Conservation (phyloP, 2,113 vertebrate genomes). For the Otolemur garnettii region DNA sequence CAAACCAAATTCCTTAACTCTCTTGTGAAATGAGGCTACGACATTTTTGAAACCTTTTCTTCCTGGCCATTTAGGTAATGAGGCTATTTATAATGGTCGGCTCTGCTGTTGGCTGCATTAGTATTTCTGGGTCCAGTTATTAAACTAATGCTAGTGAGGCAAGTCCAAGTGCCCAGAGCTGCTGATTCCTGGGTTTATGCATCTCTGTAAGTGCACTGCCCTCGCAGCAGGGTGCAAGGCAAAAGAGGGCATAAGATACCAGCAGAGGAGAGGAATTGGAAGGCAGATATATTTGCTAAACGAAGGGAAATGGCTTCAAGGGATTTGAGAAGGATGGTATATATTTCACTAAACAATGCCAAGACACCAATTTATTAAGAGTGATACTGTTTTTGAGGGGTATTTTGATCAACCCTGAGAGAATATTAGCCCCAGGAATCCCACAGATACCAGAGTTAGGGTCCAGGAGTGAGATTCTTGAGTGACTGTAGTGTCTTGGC, state of each 20-base stretch:
- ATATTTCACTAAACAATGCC: neutral
- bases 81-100: neutral
- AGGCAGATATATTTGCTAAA: neutral
- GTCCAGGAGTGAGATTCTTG: neutral
- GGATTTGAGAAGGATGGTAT: neutral
- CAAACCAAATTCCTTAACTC: constrained; percentile 14
- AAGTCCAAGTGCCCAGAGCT: neutral
- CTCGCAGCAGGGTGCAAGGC: no score
- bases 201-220: neutral
- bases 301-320: neutral
- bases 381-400: neutral
- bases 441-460: neutral
- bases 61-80: neutral
- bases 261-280: neutral
- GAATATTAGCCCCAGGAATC: neutral
- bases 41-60: neutral
- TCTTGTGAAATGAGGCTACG: neutral
- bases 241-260: fast-evolving
- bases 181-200: neutral
- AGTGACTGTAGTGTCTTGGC: neutral
- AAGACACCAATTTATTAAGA: neutral
- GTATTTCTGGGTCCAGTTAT: neutral
- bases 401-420: neutral
- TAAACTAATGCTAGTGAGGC: neutral
- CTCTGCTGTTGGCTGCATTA: neutral